Evolutionary conservation across 2,113 vertebrate species (phyloP), one percentile per base, ranked within the genome.

Genomic region (Forbesichthys papilliferus): DNA sequence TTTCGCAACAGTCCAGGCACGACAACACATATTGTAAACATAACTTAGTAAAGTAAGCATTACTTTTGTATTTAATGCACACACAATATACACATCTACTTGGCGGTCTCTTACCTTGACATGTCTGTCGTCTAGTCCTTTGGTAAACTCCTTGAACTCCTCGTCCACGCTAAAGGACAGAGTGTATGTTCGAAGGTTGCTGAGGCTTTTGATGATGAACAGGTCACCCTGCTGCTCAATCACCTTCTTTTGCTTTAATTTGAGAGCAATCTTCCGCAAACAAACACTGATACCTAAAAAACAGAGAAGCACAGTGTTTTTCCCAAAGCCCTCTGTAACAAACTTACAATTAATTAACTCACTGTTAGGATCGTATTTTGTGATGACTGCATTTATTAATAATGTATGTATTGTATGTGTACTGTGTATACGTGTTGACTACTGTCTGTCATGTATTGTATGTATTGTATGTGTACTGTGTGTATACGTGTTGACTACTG

Each of bases 121-220:
- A 71, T 92, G 93, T 64, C 94, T 92, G 70, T 94, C 92, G 81
- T 98, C 96, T 81, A 97, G 69, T 5, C 96, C 94, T 79, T 94
- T 85, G n/a, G 92, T 96, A 42, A 93, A 94, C 87, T 98, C 96
- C 2, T 94, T 86, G 84, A 96, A 96, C 74, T 94, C 94, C 64
- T 95, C 81, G 51, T 90, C 92, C 12, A 94, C 63, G 75, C 69
- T 93, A 80, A 96, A 98, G 57, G 92, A 81, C n/a, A 95, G 9
- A 0, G 54, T 62, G 47, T 97, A 96, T 80, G 92, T 96, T 68
- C 89, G 85, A 54, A 98, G 89, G 18, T 84, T 84, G 85, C 93
- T 95, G n/a, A 77, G 42, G 0, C 94, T 98, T 53, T 93, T 94
- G 86, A 98, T 91, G 20, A 80, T 73, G 63, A 90, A 94, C 0